Evolutionary conservation across 2,113 vertebrate genomes (phyloP), one percentile per base, ranked within the genome.

Genomic region (Eulemur rufifrons): DNA sequence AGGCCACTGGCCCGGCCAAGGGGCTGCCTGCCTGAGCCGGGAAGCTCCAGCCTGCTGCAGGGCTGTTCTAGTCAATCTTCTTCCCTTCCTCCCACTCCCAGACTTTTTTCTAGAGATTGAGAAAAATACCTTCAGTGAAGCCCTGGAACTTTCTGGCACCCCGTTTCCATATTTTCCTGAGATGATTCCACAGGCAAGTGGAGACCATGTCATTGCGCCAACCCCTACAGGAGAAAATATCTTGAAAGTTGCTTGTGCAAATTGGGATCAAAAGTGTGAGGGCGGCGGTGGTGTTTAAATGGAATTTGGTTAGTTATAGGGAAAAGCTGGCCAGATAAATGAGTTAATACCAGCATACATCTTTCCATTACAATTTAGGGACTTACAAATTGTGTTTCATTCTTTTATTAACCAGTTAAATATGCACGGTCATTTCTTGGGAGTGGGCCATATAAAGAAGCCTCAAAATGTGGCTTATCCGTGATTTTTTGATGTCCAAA

Each of bases 181-280:
- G 98, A 99, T 99, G 98, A 99, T 99, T 92, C 99, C 99, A 81
- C 99, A 99, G 52, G 99, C 99, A 47, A 99, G 99, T 0, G 99
- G 99, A 56, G 99, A 99, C 99, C 99, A 99, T 0, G 99, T 99
- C 99, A 99, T 99, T 0, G 99, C 99, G 34, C 99, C 99, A 0
- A 99, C 99, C 45, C 99, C 99, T 99, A 86, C 8, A 13, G 85
- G 69, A 93, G 42, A 63, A 84, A 82, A 63, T 47, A 29, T 3
- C 14, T 12, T 71, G 23, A 39, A 82, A 74, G 15, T 34, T 56
- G 56, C 68, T 76, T n/a, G 17, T 56, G 56, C 8, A 61, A 47
- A 69, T 4, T 15, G 45, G 45, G n/a, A 59, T 69, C 39, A 77
- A 77, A 66, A 56, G 94, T 9, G 17, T 42, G 8, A 13, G 42